Base-by-base conservation (phyloP, 1,140 invertebrate species). In the Ericerus pela region DNA sequence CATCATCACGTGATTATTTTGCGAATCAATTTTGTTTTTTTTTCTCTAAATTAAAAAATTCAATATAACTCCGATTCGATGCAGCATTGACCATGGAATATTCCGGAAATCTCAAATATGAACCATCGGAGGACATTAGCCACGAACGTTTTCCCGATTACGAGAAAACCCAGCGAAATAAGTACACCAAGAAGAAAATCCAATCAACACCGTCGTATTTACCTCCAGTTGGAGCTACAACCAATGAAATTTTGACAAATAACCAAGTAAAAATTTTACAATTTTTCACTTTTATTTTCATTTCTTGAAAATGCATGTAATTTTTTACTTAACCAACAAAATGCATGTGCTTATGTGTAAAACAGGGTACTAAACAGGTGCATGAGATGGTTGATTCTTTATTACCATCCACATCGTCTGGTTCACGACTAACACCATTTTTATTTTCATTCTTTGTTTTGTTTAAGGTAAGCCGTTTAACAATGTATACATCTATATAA, bases 101-200 rank as follows among this genome's bases (percentile, higher is more conserved):
- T 47, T 47, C 41, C 4, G 41, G 41, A 24, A 20, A 47, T 5
- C 10, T 10, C 2, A 47, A 47, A 10, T 20, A 54, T 2, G 38
- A 58, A 65, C 57, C 68, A 65, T 53, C 64, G 30, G 79, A 81
- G 55, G 80, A 82, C 58, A 73, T 80, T 37, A 81, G 78, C 0
- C 78, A 81, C 60, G 71, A 74, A 51, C 54, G 60, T 22, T 33
- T 47, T 22, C 58, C 60, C 22, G 56, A 56, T 26, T 56, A 59
- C 18, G 51, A 37, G 26, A 47, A 47, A 47, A 24, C 10, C 11
- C 41, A 20, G 14, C 4, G 36, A n/a, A 47, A 47, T 10, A 14
- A 20, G 5, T 41, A 12, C 4, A 6, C 6, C 20, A 4, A 12
- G 20, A 8, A 47, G 18, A 47, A 47, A 14, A 47, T 24, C 8